Percentiles rank a stretch among this genome's conserved stretches.
Evolutionary conservation across 2,113 vertebrate genomes (phyloP).

Genomic region (Neotoma lepida): DNA sequence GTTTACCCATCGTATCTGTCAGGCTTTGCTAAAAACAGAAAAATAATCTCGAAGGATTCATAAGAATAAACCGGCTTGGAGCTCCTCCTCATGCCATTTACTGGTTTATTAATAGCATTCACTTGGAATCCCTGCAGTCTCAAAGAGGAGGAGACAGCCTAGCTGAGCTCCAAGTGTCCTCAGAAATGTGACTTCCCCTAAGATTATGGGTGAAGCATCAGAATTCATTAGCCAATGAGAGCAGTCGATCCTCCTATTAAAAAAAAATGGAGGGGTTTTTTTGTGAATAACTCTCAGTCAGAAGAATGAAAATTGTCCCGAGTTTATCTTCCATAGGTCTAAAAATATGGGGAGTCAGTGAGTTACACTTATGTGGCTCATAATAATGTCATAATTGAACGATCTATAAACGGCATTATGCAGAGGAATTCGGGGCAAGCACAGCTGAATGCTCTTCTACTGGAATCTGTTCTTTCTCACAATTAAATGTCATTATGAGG

Average conservation of each 20-base stretch:
- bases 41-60: constrained; percentile 51
- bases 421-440: constrained; percentile 84
- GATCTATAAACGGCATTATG: constrained; percentile 87
- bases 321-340: constrained; percentile 85
- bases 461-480: constrained; percentile 87
- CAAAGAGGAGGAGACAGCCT: constrained; percentile 67
- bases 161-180: constrained; percentile 58
- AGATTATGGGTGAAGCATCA: constrained; percentile 74
- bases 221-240: constrained; percentile 81
- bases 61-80: constrained; percentile 58
- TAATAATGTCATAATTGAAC: constrained; percentile 87
- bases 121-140: constrained; percentile 62
- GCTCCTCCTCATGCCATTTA: constrained; percentile 37
- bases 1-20: constrained; percentile 79
- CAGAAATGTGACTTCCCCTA: neutral
- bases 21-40: constrained; percentile 71
- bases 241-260: constrained; percentile 68
- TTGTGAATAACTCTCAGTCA: constrained; percentile 76
- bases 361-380: constrained; percentile 84
- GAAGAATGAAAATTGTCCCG: constrained; percentile 81
- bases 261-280: constrained; percentile 72
- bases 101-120: constrained; percentile 72
- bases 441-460: constrained; percentile 85
- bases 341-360: constrained; percentile 84
- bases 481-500: constrained; percentile 89